Conservation (phyloP, 2,888 invertebrate genomes). For the Tenthredo livida region DNA sequence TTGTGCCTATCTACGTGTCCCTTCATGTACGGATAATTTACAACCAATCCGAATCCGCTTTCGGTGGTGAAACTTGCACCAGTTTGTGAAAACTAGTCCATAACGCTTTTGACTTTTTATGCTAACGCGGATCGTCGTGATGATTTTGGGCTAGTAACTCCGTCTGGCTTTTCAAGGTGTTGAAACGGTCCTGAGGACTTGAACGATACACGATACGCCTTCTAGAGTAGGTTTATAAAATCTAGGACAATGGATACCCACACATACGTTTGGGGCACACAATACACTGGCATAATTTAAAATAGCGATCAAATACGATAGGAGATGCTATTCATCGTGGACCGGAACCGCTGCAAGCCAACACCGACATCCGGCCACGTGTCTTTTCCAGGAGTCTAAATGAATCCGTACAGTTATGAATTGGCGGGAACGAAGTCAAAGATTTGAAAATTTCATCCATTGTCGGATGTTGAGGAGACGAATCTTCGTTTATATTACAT, state of each 20-base stretch:
- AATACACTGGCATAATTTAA: slow-evolving; percentile 33
- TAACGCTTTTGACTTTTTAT: background rate
- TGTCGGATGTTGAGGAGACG: background rate
- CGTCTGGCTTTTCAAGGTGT: slow-evolving; percentile 35
- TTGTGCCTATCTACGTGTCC: background rate
- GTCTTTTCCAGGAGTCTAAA: slow-evolving; percentile 58
- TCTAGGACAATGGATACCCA: slow-evolving; percentile 23
- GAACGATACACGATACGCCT: slow-evolving; percentile 10
- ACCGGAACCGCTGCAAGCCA: slow-evolving; percentile 63
- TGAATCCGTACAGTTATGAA: background rate
- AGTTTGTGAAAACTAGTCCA: background rate
- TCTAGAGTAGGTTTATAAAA: slow-evolving; percentile 19
- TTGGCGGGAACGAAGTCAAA: slow-evolving; percentile 29
- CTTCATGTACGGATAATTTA: background rate
- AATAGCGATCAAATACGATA: slow-evolving; percentile 46
- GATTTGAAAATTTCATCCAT: background rate
- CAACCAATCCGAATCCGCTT: background rate
- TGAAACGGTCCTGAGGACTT: slow-evolving; percentile 15
- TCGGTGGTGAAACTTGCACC: background rate
- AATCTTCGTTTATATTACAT: background rate
- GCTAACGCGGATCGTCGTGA: background rate
- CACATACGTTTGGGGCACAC: background rate
- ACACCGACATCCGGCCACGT: slow-evolving; percentile 76
- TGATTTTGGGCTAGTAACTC: background rate
- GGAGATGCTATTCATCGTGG: slow-evolving; percentile 43